Evolutionary conservation across 2,888 invertebrate genomes (phyloP), one percentile per base, ranked within the genome.

Genomic region (Ditula angustiorana): DNA sequence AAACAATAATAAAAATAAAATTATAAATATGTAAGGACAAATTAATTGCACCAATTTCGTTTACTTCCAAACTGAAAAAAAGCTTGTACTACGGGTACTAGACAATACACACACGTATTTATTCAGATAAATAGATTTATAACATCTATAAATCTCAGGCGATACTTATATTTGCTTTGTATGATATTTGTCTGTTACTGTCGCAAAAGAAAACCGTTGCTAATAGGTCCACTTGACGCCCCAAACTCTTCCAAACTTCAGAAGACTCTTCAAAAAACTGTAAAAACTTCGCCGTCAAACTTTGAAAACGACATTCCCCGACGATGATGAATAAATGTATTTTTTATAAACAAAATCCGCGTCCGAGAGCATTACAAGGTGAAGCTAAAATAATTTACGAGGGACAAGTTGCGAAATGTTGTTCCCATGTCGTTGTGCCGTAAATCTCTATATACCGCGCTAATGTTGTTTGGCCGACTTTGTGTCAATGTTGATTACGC

Each of bases 401-500:
- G 62, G 67, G 56, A 68, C 70, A 74, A 74, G 70, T 79, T 74
- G 71, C 71, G 73, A 75, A 81, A 85, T 84, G 83, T 79, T 74
- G 74, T 84, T 79, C 79, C 74, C 78, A 71, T 84, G 86, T 85
- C 69, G 73, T 71, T 74, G 77, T 74, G 75, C 71, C 81, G 77
- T 87, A 86, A 86, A 87, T 87, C 85, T 83, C 74, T 81, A 81
- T 84, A 81, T 77, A 74, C 37, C 63, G 49, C 69, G 66, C 61
- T 69, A 71, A 74, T 81, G 82, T 77, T 81, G 80, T 82, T 81
- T 81, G 80, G 75, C 74, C 71, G 76, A 75, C 74, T 83, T 78
- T 75, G 74, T 72, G 81, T 81, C 78, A 73, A 75, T 74, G 79
- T 74, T 78, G 75, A 77, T 80, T 78, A 76, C 72, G 68, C 66